Evolutionary conservation across 2,797 vertebrate genomes (phyloP).

Genomic region (Hydrolagus colliei): DNA sequence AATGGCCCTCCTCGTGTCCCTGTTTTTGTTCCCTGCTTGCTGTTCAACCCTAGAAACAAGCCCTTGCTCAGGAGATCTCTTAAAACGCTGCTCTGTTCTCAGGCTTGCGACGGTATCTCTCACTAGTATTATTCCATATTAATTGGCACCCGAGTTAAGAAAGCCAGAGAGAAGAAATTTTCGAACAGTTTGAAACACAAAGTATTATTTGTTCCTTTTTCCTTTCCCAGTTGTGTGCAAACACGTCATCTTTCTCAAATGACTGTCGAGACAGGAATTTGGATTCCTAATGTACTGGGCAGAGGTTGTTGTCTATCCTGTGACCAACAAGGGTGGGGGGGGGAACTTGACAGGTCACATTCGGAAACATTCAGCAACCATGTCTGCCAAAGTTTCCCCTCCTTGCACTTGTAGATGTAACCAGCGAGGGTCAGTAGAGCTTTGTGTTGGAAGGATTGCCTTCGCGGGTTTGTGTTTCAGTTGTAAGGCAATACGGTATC

Average conservation of each 20-base stretch:
- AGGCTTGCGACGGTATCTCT: too few relatives aligned
- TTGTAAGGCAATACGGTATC: not conserved
- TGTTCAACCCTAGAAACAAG: too few relatives aligned
- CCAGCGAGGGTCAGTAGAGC: constrained; percentile 9
- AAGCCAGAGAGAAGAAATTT: too few relatives aligned
- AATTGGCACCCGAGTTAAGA: too few relatives aligned
- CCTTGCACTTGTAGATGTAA: not conserved
- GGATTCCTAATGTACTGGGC: not conserved
- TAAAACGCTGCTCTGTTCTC: too few relatives aligned
- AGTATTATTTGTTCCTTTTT: not conserved
- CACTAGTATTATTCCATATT: too few relatives aligned
- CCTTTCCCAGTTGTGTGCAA: not conserved
- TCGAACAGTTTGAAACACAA: too few relatives aligned
- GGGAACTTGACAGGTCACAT: not conserved
- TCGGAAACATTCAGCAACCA: not conserved
- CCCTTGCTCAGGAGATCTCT: too few relatives aligned
- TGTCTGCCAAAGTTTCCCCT: not conserved
- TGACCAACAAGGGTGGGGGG: not conserved
- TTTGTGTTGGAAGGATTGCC: not conserved
- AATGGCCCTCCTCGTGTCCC: too few relatives aligned
- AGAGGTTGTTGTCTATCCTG: not conserved
- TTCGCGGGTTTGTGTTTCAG: not conserved
- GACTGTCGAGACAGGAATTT: not conserved
- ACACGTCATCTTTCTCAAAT: not conserved
- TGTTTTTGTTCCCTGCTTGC: too few relatives aligned